Evolutionary conservation across 2,888 invertebrate species (phyloP).

Genomic region (Alloplasta piceator): DNA sequence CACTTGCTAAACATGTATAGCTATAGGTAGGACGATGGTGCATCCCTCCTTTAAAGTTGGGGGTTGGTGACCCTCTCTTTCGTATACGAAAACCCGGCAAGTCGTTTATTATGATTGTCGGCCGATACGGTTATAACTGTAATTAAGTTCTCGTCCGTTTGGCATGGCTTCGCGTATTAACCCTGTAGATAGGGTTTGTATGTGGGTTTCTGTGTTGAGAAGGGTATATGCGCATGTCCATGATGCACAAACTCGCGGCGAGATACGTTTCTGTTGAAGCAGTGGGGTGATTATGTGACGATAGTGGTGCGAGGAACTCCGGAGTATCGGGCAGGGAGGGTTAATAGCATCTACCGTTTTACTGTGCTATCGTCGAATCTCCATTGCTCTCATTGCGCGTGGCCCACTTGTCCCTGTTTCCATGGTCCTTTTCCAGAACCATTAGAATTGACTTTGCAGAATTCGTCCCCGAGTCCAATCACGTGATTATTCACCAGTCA

Average conservation of each 20-base stretch:
- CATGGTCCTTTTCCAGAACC: conserved; percentile 40
- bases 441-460: conserved; percentile 55
- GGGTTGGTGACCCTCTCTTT: background rate
- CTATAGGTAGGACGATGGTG: too few species aligned
- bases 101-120: conserved; percentile 63
- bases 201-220: conserved; percentile 3
- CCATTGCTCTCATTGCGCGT: conserved; percentile 41
- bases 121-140: conserved; percentile 66
- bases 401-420: too few species aligned
- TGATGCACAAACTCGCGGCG: background rate
- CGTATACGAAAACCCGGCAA: conserved; percentile 51
- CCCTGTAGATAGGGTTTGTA: conserved; percentile 18
- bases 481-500: conserved; percentile 13
- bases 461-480: background rate
- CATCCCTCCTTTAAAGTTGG: background rate
- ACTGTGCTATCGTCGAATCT: conserved; percentile 47
- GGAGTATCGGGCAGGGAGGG: conserved; percentile 61
- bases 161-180: conserved; percentile 48
- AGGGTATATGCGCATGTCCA: conserved; percentile 1
- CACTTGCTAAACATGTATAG: background rate
- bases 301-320: conserved; percentile 38
- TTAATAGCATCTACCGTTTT: conserved; percentile 72
- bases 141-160: conserved; percentile 67
- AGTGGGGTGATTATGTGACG: background rate
- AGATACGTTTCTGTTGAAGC: too few species aligned